These are phyloP conservation scores for Hypotaenidia okinawae DNA, from an alignment of 2,797 vertebrate species.

Conservation along the genomic window DNA sequence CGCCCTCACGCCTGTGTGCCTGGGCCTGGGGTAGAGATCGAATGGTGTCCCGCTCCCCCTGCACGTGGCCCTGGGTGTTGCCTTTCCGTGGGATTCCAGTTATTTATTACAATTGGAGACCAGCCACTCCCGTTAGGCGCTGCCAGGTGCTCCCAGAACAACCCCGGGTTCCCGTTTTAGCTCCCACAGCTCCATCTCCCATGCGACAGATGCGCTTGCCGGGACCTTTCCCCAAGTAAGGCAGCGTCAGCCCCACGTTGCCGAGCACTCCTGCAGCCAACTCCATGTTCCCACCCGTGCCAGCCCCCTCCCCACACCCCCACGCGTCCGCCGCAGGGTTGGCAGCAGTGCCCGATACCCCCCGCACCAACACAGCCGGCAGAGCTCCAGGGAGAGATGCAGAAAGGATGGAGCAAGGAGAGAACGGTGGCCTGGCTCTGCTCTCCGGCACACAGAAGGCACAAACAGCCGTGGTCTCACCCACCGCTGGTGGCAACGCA, in stretches of 20 bases:
- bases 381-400: neutral
- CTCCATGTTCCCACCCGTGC: neutral
- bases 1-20: neutral
- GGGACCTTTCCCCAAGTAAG: conserved; percentile 39
- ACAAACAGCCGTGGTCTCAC: fast-evolving
- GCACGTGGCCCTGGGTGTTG: neutral
- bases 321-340: neutral
- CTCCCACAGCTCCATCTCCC: neutral
- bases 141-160: conserved; percentile 52
- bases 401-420: neutral
- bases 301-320: neutral
- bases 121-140: neutral
- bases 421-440: neutral
- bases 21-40: neutral
- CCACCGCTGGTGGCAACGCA: fast-evolving
- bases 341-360: neutral
- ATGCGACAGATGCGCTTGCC: neutral
- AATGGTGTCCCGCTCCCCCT: neutral
- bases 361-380: neutral
- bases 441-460: neutral
- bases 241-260: neutral
- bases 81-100: fast-evolving
- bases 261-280: neutral
- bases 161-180: conserved; percentile 15
- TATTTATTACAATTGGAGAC: neutral